phyloP scores from a whole-genome alignment of 2,888 invertebrate genomes.

The Parnassius smintheus region DNA sequence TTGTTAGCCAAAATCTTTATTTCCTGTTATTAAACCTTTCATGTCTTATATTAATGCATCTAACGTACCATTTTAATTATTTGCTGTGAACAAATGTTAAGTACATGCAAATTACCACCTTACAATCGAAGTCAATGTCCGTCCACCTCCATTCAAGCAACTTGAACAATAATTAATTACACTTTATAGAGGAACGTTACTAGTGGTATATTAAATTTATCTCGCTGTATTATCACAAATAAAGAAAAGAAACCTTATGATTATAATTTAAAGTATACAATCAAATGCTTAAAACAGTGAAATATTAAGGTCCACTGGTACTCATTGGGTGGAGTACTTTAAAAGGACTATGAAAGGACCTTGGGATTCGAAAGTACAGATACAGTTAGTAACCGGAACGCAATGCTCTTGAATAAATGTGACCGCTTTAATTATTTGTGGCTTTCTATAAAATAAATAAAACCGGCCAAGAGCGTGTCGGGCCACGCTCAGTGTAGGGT shows the following conservation, averaged over 20 bases:
- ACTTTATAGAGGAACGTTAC: slow-evolving; percentile 44
- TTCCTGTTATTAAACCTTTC: background rate
- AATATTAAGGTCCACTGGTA: slow-evolving; percentile 37
- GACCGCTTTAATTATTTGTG: slow-evolving; percentile 21
- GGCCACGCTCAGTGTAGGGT: too few species aligned
- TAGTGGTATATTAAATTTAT: slow-evolving; percentile 3
- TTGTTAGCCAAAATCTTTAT: too few species aligned
- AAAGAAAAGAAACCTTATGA: slow-evolving; percentile 24
- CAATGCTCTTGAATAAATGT: slow-evolving; percentile 17
- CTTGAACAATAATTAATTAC: slow-evolving; percentile 50
- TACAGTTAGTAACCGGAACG: slow-evolving; percentile 61
- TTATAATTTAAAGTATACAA: slow-evolving; percentile 32
- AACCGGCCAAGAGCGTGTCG: too few species aligned
- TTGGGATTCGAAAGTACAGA: slow-evolving; percentile 67
- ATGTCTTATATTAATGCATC: background rate
- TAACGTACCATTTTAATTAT: too few species aligned
- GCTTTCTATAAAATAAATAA: slow-evolving; percentile 29
- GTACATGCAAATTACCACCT: slow-evolving; percentile 29
- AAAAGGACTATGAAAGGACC: slow-evolving; percentile 50
- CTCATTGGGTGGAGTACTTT: slow-evolving; percentile 47
- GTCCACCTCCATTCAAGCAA: slow-evolving; percentile 34
- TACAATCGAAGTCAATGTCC: slow-evolving; percentile 45
- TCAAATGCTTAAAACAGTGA: slow-evolving; percentile 28
- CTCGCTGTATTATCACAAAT: slow-evolving; percentile 1
- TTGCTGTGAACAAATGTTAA: too few species aligned